phyloP scores from a whole-genome alignment of 1,140 invertebrate species.

The Drosophila pseudoananassae region DNA sequence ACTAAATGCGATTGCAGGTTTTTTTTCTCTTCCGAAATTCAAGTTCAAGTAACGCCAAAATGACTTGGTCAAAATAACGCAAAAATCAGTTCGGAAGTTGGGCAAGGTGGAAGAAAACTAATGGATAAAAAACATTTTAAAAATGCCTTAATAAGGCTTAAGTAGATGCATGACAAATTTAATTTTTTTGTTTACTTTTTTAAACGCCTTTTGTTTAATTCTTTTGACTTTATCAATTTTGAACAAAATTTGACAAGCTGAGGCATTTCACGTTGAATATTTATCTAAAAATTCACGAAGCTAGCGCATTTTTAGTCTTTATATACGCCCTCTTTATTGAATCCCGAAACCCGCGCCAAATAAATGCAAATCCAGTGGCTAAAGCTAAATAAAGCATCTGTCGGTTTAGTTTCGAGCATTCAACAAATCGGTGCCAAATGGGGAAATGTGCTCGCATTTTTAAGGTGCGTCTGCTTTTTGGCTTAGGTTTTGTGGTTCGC shows the following conservation, averaged over 20 bases:
- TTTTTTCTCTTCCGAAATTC: slow-evolving; percentile 35
- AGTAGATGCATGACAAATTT: slow-evolving; percentile 32
- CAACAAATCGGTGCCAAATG: slow-evolving; percentile 25
- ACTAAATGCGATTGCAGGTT: slow-evolving; percentile 35
- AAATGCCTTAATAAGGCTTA: slow-evolving; percentile 41
- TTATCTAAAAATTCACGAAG: neutral
- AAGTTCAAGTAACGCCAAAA: slow-evolving; percentile 46
- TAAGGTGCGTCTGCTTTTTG: slow-evolving; percentile 4
- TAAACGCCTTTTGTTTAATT: neutral
- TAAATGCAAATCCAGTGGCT: slow-evolving; percentile 33
- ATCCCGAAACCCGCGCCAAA: neutral
- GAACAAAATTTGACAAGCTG: neutral
- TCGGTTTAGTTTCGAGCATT: neutral
- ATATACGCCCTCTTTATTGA: slow-evolving; percentile 5
- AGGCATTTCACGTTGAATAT: slow-evolving; percentile 1
- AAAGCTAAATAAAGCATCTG: neutral
- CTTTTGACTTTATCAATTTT: neutral
- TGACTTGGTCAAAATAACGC: slow-evolving; percentile 31
- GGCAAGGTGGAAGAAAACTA: slow-evolving; percentile 26
- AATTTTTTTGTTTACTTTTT: neutral
- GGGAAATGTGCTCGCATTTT: slow-evolving; percentile 21
- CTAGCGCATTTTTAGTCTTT: neutral
- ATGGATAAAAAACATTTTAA: slow-evolving; percentile 34
- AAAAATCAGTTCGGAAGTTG: slow-evolving; percentile 38
- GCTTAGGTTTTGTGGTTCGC: neutral